These are phyloP conservation scores for Pocota personata DNA, from an alignment of 2,888 invertebrate species.

Conservation along the genomic window DNA sequence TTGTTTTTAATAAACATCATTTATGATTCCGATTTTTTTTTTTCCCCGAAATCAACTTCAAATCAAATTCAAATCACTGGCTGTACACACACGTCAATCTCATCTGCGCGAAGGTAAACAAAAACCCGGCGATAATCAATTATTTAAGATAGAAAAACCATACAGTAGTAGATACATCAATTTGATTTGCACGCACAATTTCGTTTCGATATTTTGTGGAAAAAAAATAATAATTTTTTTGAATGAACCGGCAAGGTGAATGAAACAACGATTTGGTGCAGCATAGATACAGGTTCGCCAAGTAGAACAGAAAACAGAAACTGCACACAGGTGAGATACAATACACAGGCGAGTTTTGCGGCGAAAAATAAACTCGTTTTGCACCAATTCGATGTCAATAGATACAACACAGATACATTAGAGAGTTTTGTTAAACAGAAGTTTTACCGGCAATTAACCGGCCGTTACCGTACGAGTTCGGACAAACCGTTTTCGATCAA, in stretches of 20 bases:
- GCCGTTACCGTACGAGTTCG: slow-evolving; percentile 38
- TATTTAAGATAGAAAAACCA: not conserved
- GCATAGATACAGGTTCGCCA: slow-evolving; percentile 32
- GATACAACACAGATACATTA: slow-evolving; percentile 38
- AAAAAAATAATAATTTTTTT: slow-evolving; percentile 12
- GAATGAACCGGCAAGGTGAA: slow-evolving; percentile 53
- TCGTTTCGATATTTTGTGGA: not conserved
- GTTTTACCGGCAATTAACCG: slow-evolving; percentile 53
- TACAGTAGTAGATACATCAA: slow-evolving; percentile 5
- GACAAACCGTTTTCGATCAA: slow-evolving; percentile 47
- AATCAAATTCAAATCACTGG: slow-evolving; percentile 56
- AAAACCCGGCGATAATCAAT: slow-evolving; percentile 37
- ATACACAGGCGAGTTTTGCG: not conserved
- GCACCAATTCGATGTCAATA: slow-evolving; percentile 66
- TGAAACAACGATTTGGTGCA: slow-evolving; percentile 28
- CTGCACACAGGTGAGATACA: slow-evolving; percentile 41
- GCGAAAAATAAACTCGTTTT: slow-evolving; percentile 58
- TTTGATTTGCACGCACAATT: slow-evolving; percentile 57
- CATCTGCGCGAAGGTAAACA: slow-evolving; percentile 54
- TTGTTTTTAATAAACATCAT: slow-evolving; percentile 43
- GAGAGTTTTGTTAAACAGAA: slow-evolving; percentile 6
- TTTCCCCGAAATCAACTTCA: slow-evolving; percentile 17
- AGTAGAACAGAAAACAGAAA: slow-evolving; percentile 48
- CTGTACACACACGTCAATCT: slow-evolving; percentile 62
- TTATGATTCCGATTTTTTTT: not conserved